Conservation (phyloP, 1,140 invertebrate species). For the Ceratina japonica region DNA sequence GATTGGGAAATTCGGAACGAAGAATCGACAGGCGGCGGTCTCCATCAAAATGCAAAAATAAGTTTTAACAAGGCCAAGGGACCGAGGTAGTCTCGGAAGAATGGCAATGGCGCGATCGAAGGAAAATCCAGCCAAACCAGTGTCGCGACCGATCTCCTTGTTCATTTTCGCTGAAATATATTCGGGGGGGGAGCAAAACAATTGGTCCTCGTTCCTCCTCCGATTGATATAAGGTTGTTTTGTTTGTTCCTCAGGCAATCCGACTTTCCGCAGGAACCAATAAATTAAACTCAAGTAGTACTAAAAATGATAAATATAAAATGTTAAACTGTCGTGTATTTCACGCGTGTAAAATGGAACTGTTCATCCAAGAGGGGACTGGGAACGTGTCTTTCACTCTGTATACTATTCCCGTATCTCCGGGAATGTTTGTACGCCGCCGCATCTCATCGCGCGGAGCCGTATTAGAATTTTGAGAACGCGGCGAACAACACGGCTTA, state of each 20-base stretch:
- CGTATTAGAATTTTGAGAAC: too few relatives aligned
- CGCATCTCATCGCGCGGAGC: too few relatives aligned
- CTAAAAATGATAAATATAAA: too few relatives aligned
- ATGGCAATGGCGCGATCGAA: neutral
- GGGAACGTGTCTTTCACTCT: too few relatives aligned
- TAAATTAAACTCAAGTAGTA: too few relatives aligned
- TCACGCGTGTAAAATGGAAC: too few relatives aligned
- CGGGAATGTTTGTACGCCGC: too few relatives aligned
- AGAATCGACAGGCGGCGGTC: slow-evolving; percentile 8
- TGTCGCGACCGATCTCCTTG: neutral
- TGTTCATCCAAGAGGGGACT: too few relatives aligned
- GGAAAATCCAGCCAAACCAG: neutral
- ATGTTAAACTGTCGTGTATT: too few relatives aligned
- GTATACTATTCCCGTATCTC: too few relatives aligned
- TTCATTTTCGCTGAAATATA: slow-evolving; percentile 39
- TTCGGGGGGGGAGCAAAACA: slow-evolving; percentile 8
- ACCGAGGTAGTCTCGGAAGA: neutral
- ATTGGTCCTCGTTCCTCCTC: slow-evolving; percentile 2
- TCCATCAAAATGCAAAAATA: slow-evolving; percentile 29
- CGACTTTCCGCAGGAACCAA: too few relatives aligned
- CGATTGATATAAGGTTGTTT: neutral
- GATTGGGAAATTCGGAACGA: neutral
- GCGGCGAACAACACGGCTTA: too few relatives aligned
- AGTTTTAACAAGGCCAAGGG: slow-evolving; percentile 25
- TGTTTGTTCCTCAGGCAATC: neutral